Evolutionary conservation across 2,888 invertebrate genomes (phyloP).

Genomic region (Rhagonycha fulva): DNA sequence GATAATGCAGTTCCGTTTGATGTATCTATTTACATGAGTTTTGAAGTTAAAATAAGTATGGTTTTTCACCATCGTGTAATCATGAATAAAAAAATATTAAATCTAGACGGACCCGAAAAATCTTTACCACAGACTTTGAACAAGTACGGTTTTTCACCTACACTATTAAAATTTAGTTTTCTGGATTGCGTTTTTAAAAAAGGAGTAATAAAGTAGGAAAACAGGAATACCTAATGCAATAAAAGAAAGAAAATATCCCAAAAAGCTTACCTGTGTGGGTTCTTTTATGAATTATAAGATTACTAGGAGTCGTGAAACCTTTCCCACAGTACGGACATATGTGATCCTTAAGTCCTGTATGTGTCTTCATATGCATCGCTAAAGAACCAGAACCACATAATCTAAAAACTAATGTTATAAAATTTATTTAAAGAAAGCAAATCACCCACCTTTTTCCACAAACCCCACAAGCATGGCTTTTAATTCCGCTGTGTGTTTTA

Average conservation of each 20-base stretch:
- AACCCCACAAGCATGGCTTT: slow-evolving; percentile 51
- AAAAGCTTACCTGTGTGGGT: slow-evolving; percentile 48
- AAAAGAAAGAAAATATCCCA: background rate
- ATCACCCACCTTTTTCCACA: slow-evolving; percentile 51
- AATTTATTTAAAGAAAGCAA: background rate
- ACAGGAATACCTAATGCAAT: background rate
- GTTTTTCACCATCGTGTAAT: too few relatives aligned
- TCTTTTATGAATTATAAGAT: slow-evolving; percentile 52
- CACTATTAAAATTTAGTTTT: slow-evolving; percentile 34
- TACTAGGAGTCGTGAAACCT: slow-evolving; percentile 53
- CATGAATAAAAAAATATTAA: too few relatives aligned
- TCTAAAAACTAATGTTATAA: slow-evolving; percentile 38
- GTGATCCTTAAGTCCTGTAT: slow-evolving; percentile 54
- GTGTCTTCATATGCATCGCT: slow-evolving; percentile 58
- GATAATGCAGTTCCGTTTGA: background rate
- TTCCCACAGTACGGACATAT: slow-evolving; percentile 52
- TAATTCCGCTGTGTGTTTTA: slow-evolving; percentile 52
- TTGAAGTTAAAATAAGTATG: too few relatives aligned
- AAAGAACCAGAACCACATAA: slow-evolving; percentile 53
- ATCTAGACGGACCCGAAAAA: too few relatives aligned
- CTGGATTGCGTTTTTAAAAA: too few relatives aligned
- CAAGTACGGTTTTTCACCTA: slow-evolving; percentile 54
- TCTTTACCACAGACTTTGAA: too few relatives aligned
- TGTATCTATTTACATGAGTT: too few relatives aligned
- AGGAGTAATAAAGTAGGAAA: background rate